These are phyloP conservation scores for Saiga tatarica DNA, from an alignment of 2,113 vertebrate genomes.

Conservation along the genomic window DNA sequence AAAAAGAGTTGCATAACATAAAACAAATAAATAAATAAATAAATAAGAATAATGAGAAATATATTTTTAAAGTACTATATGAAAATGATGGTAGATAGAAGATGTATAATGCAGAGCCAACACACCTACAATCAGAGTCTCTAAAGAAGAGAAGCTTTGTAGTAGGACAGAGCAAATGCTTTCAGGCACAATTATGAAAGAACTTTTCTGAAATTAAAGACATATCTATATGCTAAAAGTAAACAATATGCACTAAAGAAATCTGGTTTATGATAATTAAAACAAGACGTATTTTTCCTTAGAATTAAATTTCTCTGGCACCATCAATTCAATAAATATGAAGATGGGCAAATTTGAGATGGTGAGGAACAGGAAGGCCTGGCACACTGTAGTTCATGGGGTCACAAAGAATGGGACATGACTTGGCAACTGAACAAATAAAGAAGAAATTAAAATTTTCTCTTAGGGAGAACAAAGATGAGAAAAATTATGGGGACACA, in stretches of 20 bases:
- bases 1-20: too few species aligned
- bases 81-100: background rate
- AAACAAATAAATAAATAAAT: too few species aligned
- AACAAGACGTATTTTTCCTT: background rate
- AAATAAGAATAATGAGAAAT: background rate
- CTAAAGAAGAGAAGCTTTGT: background rate
- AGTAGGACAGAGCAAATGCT: background rate
- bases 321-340: background rate
- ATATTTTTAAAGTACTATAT: background rate
- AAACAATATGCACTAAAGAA: background rate
- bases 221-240: background rate
- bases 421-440: background rate
- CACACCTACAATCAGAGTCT: background rate
- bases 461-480: background rate
- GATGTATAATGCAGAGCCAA: background rate
- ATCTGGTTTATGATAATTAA: background rate
- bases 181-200: background rate
- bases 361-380: background rate
- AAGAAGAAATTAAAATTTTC: background rate
- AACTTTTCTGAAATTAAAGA: background rate
- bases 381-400: background rate
- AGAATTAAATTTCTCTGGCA: constrained; percentile 12
- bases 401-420: background rate
- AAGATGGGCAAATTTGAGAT: background rate
- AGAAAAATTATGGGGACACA: background rate